Conservation (phyloP, 2,888 invertebrate species). For the Amphipoea oculea region DNA sequence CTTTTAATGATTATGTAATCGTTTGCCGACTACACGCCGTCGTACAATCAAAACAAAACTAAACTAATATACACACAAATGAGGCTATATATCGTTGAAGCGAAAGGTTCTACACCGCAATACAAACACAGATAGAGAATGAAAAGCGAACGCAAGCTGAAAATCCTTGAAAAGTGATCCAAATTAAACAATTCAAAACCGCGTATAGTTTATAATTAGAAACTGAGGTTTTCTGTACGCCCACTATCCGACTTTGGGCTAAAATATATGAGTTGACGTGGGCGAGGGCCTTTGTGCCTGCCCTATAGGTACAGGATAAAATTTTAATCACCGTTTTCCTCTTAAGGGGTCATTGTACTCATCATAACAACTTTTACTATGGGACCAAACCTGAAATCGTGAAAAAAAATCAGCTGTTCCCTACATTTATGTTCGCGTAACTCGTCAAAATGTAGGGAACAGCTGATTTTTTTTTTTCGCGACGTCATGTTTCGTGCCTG, state of each 20-base stretch:
- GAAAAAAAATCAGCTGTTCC: no score
- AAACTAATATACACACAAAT: slow-evolving; percentile 40
- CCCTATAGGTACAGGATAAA: background rate
- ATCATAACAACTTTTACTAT: no score
- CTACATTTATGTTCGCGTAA: no score
- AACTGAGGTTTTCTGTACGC: slow-evolving; percentile 18
- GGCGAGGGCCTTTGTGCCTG: background rate
- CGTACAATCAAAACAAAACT: slow-evolving; percentile 21
- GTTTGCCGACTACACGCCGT: background rate
- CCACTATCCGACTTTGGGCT: background rate
- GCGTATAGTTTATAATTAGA: slow-evolving; percentile 36
- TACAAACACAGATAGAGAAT: slow-evolving; percentile 28
- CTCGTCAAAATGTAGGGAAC: no score
- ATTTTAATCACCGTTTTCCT: no score
- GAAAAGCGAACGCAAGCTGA: slow-evolving; percentile 16
- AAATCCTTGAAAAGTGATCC: slow-evolving; percentile 39
- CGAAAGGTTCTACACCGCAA: slow-evolving; percentile 34
- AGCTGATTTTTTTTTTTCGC: no score
- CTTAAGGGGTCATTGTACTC: no score
- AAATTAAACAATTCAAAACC: slow-evolving; percentile 16
- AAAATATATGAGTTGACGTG: slow-evolving; percentile 4
- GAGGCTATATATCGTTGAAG: background rate
- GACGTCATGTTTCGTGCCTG: no score
- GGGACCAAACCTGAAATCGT: no score
- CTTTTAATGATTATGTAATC: slow-evolving; percentile 2